These are phyloP conservation scores for Uropsilus gracilis DNA, from an alignment of 2,113 vertebrate species.

Conservation along the genomic window DNA sequence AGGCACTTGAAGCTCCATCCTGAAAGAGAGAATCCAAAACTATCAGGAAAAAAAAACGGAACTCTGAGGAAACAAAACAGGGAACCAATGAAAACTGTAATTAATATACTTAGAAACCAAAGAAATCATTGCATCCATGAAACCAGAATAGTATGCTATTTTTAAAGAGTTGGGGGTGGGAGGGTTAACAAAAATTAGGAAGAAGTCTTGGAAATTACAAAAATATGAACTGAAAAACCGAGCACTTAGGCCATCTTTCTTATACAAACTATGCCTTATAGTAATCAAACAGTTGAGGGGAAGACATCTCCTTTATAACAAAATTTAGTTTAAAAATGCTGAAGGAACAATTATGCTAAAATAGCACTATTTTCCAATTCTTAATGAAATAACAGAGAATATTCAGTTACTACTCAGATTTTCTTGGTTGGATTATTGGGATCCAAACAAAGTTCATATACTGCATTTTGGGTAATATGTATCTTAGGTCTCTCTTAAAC, in stretches of 20 bases:
- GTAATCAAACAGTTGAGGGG: not conserved
- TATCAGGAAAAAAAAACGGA: not conserved
- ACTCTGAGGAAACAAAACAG: slow-evolving; percentile 46
- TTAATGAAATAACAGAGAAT: not conserved
- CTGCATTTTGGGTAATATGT: not conserved
- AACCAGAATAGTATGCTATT: slow-evolving; percentile 36
- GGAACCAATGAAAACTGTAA: slow-evolving; percentile 60
- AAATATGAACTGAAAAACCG: not conserved
- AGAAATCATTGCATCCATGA: slow-evolving; percentile 13
- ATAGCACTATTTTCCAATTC: not conserved
- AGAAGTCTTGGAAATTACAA: not conserved
- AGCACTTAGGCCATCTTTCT: not conserved
- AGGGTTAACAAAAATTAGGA: not conserved
- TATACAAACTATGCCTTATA: not conserved
- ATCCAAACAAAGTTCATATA: not conserved
- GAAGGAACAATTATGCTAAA: not conserved
- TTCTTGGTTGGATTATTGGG: not conserved
- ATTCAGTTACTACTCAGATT: not conserved
- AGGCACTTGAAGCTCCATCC: slow-evolving; percentile 22
- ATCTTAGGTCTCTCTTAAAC: slow-evolving; percentile 29
- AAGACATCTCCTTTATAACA: not conserved
- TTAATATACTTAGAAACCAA: slow-evolving; percentile 54
- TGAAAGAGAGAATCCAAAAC: slow-evolving; percentile 41
- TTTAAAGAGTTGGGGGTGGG: not conserved
- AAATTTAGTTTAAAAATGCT: not conserved